A percentile compares a stretch with the other conserved stretches of the same genome.
phyloP scores from a whole-genome alignment of 2,888 invertebrate genomes.

The Lepetodrilus schrolli region DNA sequence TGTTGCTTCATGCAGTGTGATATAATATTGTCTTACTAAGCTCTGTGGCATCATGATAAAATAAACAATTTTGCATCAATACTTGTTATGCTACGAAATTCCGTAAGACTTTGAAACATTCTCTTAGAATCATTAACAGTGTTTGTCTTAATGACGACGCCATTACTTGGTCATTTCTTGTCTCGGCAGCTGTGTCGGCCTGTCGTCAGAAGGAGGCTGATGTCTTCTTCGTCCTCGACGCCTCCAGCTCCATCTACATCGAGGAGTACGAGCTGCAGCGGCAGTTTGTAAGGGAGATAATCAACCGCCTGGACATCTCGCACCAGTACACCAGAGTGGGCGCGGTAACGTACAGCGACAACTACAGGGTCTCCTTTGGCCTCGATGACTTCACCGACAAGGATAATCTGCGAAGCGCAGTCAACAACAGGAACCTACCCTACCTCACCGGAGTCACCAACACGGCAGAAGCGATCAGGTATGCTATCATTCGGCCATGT shows the following conservation, averaged over 20 bases:
- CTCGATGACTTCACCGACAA: constrained; percentile 45
- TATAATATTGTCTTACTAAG: too few relatives aligned
- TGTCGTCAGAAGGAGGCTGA: constrained; percentile 62
- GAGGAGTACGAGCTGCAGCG: constrained; percentile 63
- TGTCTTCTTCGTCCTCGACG: constrained; percentile 58
- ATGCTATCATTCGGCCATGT: too few relatives aligned
- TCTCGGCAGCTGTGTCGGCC: constrained; percentile 38
- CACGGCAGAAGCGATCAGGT: constrained; percentile 42
- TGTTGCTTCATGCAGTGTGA: too few relatives aligned
- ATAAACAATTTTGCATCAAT: too few relatives aligned
- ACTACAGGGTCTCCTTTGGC: constrained; percentile 42
- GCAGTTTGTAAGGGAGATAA: constrained; percentile 58
- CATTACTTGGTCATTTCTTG: too few relatives aligned
- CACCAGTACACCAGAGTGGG: constrained; percentile 58
- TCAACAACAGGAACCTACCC: constrained; percentile 40
- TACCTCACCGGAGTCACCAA: constrained; percentile 48
- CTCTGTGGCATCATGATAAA: too few relatives aligned
- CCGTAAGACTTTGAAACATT: too few relatives aligned
- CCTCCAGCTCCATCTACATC: constrained; percentile 65
- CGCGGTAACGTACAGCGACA: constrained; percentile 59
- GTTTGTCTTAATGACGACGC: too few relatives aligned
- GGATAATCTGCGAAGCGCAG: constrained; percentile 40
- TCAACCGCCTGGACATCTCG: constrained; percentile 60
- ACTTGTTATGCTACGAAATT: too few relatives aligned
- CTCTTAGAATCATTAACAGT: too few relatives aligned